Percentiles rank a stretch among this genome's conserved stretches.
Evolutionary conservation across 2,888 invertebrate genomes (phyloP).

Genomic region (Eupelmus urozonus): DNA sequence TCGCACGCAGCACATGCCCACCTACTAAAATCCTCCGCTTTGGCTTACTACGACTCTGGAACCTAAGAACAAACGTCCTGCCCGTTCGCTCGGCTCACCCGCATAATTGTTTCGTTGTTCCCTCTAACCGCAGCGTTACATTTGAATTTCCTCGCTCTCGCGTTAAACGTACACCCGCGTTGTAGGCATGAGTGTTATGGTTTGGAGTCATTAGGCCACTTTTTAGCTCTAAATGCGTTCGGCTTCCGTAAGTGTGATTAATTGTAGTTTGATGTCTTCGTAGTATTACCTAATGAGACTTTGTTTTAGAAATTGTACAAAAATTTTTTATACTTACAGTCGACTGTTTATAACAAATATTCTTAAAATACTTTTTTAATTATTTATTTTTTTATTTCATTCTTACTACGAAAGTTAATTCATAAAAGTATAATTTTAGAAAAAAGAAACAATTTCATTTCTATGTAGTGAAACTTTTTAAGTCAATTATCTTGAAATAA

Average conservation of each 20-base stretch:
- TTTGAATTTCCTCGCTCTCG: slow-evolving; percentile 40
- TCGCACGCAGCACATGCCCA: no score
- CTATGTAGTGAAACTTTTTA: no score
- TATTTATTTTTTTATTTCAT: no score
- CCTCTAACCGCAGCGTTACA: slow-evolving; percentile 25
- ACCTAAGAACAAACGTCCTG: background rate
- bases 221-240: slow-evolving; percentile 11
- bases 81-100: background rate
- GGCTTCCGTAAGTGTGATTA: slow-evolving; percentile 10
- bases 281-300: background rate
- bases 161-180: background rate
- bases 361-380: no score
- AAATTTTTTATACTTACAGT: no score
- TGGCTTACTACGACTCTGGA: background rate
- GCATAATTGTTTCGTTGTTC: slow-evolving; percentile 49
- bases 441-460: no score
- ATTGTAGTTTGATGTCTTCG: slow-evolving; percentile 5
- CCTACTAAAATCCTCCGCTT: no score
- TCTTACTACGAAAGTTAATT: no score
- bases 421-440: no score
- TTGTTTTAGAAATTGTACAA: background rate
- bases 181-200: background rate
- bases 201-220: slow-evolving; percentile 16
- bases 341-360: no score
- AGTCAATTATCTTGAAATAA: no score